These are phyloP conservation scores for Ia io DNA, from an alignment of 2,113 vertebrate species.

Conservation along the genomic window DNA sequence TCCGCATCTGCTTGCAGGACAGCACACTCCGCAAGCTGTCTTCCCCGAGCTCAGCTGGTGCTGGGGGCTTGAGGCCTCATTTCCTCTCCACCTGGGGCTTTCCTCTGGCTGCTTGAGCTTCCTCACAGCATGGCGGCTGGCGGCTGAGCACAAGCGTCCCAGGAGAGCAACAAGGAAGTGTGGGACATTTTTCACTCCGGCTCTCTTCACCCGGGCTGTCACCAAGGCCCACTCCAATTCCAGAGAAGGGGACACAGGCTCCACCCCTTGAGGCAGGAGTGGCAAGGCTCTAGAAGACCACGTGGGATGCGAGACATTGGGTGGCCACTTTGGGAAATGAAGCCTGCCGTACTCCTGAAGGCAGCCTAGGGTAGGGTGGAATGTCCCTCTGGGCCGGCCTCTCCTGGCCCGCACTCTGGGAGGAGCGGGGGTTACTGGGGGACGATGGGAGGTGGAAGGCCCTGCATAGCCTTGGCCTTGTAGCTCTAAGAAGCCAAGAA, in stretches of 20 bases:
- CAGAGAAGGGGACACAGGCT: background rate
- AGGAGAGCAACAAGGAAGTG: background rate
- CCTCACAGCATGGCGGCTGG: background rate
- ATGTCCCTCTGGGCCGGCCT: background rate
- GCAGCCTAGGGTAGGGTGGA: background rate
- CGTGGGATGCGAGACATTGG: background rate
- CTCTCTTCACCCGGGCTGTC: background rate
- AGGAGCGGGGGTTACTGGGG: background rate
- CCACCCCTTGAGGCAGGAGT: background rate
- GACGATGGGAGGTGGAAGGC: background rate
- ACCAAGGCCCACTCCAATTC: background rate
- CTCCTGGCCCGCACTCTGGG: background rate
- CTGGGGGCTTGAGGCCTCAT: background rate
- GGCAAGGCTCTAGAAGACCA: background rate
- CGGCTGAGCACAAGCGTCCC: background rate
- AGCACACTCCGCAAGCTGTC: fast-evolving
- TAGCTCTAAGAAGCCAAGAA: background rate
- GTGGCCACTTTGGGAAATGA: background rate
- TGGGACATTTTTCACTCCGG: background rate
- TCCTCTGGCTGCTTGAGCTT: background rate
- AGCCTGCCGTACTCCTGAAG: background rate
- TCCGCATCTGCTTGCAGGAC: background rate
- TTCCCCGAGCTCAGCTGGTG: background rate
- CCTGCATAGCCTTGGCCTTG: background rate
- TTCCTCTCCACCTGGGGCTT: background rate